These are phyloP conservation scores for Falco cherrug DNA, from an alignment of 2,797 vertebrate genomes.

Conservation along the genomic window DNA sequence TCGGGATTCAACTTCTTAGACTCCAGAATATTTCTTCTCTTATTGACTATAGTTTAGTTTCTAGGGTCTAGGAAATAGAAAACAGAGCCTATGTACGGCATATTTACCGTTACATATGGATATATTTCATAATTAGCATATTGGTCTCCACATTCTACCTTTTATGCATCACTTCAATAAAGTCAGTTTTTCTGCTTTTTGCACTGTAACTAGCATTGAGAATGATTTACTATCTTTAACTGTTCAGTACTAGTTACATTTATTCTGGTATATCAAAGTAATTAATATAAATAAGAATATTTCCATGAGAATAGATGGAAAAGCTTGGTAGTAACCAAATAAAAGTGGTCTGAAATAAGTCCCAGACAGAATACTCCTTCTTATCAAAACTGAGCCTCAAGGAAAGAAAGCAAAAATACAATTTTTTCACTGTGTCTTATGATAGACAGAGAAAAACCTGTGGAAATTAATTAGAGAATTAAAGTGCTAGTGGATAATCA, in stretches of 20 bases:
- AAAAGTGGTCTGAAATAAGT: background rate
- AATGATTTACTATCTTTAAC: background rate
- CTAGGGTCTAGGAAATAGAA: background rate
- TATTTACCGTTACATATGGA: background rate
- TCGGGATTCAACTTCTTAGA: background rate
- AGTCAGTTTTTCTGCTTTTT: background rate
- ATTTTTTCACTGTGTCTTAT: background rate
- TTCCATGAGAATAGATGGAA: background rate
- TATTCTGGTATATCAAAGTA: background rate
- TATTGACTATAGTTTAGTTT: background rate
- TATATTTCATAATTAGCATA: background rate
- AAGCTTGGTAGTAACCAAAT: background rate
- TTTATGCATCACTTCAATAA: background rate
- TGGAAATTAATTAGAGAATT: background rate
- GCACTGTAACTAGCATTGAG: background rate
- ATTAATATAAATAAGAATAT: background rate
- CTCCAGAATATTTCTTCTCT: background rate
- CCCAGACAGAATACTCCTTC: background rate
- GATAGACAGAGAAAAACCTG: background rate
- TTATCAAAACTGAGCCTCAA: background rate
- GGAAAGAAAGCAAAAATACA: background rate
- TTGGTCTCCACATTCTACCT: background rate
- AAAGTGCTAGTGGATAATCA: background rate
- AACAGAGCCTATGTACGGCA: background rate
- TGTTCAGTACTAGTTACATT: background rate